These are phyloP conservation scores for Acrocyrtus sp. DNA, from an alignment of 2,888 invertebrate genomes.

Conservation along the genomic window DNA sequence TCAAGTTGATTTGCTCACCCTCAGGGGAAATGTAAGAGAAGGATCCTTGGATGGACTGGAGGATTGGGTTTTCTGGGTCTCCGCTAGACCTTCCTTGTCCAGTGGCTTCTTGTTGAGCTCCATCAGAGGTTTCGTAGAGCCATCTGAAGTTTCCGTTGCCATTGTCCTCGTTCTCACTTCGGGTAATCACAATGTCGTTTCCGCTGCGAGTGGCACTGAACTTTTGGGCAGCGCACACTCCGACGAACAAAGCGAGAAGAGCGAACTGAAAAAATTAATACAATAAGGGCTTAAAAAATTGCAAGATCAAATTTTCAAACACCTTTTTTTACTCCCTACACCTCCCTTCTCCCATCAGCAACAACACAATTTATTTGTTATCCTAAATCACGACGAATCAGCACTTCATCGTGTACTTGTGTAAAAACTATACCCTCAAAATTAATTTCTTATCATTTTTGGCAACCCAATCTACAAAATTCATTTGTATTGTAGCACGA, in stretches of 20 bases:
- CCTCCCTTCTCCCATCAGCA: too few species aligned
- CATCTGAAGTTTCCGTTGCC: conserved; percentile 36
- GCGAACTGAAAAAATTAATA: neutral
- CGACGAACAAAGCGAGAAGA: neutral
- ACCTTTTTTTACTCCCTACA: too few species aligned
- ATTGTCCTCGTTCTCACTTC: conserved; percentile 21
- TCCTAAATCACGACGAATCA: too few species aligned
- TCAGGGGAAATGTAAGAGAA: conserved; percentile 15
- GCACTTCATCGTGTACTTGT: too few species aligned
- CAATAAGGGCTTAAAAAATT: neutral
- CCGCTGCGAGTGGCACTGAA: neutral
- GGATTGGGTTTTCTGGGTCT: conserved; percentile 8
- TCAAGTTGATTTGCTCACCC: neutral
- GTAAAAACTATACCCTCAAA: too few species aligned
- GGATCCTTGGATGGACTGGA: conserved; percentile 6
- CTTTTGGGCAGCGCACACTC: neutral
- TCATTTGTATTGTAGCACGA: too few species aligned
- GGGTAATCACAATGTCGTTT: neutral
- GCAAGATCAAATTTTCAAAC: neutral
- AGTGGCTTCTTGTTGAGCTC: conserved; percentile 10
- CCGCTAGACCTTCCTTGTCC: neutral
- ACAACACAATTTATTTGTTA: too few species aligned
- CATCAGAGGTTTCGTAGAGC: conserved; percentile 31
- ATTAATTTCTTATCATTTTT: too few species aligned
- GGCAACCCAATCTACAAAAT: too few species aligned